Evolutionary conservation across 2,888 invertebrate species (phyloP).

Genomic region (Cremastinae sp.): DNA sequence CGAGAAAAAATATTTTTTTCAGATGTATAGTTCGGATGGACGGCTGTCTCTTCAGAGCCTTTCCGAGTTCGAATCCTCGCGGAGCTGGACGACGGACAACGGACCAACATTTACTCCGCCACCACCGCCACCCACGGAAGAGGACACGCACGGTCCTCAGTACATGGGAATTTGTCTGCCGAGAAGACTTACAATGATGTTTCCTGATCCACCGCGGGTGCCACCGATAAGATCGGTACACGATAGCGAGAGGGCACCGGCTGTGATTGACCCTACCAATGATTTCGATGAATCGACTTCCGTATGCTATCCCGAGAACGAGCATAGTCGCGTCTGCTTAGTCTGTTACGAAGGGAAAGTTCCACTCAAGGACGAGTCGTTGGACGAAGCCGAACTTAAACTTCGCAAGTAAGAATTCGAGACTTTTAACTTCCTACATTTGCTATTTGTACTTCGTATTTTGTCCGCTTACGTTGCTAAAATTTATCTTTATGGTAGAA

Average conservation of each 20-base stretch:
- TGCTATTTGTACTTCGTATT: too few relatives aligned
- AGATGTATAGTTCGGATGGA: conserved; percentile 78
- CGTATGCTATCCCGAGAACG: conserved; percentile 70
- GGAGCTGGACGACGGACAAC: conserved; percentile 75
- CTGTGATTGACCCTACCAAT: conserved; percentile 63
- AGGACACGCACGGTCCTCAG: conserved; percentile 82
- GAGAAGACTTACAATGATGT: conserved; percentile 85
- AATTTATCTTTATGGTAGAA: too few relatives aligned
- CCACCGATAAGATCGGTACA: conserved; percentile 53
- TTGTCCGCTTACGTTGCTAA: too few relatives aligned
- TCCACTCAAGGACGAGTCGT: conserved; percentile 60
- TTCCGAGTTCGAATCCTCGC: conserved; percentile 76
- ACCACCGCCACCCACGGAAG: conserved; percentile 71
- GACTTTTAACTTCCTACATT: too few relatives aligned
- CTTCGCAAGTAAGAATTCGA: conserved; percentile 69
- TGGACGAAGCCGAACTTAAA: conserved; percentile 70
- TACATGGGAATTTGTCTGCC: conserved; percentile 91
- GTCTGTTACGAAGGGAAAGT: conserved; percentile 71
- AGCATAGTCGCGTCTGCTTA: conserved; percentile 74
- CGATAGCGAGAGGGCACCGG: conserved; percentile 54
- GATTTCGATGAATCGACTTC: conserved; percentile 73
- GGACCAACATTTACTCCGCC: conserved; percentile 70
- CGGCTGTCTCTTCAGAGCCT: conserved; percentile 77
- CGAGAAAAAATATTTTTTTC: too few relatives aligned
- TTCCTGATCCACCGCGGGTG: conserved; percentile 81